These are phyloP conservation scores for Serranus cabrilla DNA, from an alignment of 2,797 vertebrate species.

Conservation along the genomic window DNA sequence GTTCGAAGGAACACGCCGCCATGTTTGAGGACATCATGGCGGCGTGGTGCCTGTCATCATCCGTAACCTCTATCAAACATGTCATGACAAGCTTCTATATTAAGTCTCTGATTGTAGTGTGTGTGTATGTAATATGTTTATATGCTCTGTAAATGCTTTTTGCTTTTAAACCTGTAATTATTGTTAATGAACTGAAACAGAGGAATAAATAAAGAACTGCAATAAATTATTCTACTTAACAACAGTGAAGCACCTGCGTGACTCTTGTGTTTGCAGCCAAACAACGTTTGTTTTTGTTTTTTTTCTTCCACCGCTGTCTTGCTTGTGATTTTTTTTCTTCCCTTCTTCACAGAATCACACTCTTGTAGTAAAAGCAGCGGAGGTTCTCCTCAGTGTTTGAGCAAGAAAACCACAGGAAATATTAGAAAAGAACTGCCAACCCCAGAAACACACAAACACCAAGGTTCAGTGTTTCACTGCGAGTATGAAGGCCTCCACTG, in stretches of 20 bases:
- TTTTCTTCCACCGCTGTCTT: background rate
- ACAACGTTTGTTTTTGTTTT: background rate
- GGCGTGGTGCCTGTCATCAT: background rate
- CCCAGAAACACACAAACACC: background rate
- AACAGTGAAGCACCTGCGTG: background rate
- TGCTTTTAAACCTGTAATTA: conserved; percentile 86
- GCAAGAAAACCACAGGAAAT: conserved; percentile 55
- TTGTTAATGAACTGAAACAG: conserved; percentile 77
- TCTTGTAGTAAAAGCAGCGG: conserved; percentile 11
- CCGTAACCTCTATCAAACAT: conserved; percentile 19
- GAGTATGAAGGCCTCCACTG: conserved; percentile 2
- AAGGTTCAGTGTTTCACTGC: too few relatives aligned
- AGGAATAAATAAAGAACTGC: conserved; percentile 83
- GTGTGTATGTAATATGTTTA: conserved; percentile 67
- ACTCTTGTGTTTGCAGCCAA: conserved; percentile 14
- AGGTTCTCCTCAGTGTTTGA: conserved; percentile 38
- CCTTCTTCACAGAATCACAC: conserved; percentile 21
- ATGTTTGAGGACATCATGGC: background rate
- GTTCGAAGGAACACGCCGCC: background rate
- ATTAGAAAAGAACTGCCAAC: conserved; percentile 33
- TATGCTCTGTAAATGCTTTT: conserved; percentile 83
- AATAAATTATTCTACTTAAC: conserved; percentile 90
- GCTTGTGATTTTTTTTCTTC: too few relatives aligned
- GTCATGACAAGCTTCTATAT: conserved; percentile 45
- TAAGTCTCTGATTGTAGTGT: conserved; percentile 70